A percentile compares a stretch with the other conserved stretches of the same genome.
Conservation (phyloP, 2,888 invertebrate genomes). For the Zhengitettix transpicula region DNA sequence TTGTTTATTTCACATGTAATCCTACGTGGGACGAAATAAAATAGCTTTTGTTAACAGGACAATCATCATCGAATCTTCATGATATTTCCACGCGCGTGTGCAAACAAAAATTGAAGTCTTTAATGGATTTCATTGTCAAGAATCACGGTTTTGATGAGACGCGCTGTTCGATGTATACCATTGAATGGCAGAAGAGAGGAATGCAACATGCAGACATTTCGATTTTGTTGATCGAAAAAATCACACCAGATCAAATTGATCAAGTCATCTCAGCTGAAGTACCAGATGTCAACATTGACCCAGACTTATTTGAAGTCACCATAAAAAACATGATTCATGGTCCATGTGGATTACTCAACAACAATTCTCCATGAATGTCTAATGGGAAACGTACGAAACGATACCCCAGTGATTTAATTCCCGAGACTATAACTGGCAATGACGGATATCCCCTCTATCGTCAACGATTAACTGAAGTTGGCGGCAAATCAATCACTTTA, state of each 20-base stretch:
- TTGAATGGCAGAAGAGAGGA: not conserved
- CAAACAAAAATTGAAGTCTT: constrained; percentile 3
- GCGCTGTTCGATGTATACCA: constrained; percentile 1
- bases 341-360: constrained; percentile 18
- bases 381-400: constrained; percentile 13
- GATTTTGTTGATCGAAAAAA: not conserved
- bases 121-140: not conserved
- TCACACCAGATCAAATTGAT: not conserved
- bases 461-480: constrained; percentile 12
- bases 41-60: constrained; percentile 2
- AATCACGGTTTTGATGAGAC: constrained; percentile 2
- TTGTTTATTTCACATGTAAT: not conserved
- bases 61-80: constrained; percentile 2
- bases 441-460: constrained; percentile 20
- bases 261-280: constrained; percentile 1
- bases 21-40: not conserved
- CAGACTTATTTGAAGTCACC: too few species aligned
- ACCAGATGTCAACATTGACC: not conserved
- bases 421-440: constrained; percentile 18
- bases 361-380: constrained; percentile 9
- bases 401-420: constrained; percentile 15
- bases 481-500: too few species aligned
- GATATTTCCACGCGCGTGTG: constrained; percentile 3
- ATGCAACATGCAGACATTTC: constrained; percentile 4
- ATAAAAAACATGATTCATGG: constrained; percentile 18